Evolutionary conservation across 2,113 vertebrate species (phyloP).

Genomic region (Pontoporia blainvillei): DNA sequence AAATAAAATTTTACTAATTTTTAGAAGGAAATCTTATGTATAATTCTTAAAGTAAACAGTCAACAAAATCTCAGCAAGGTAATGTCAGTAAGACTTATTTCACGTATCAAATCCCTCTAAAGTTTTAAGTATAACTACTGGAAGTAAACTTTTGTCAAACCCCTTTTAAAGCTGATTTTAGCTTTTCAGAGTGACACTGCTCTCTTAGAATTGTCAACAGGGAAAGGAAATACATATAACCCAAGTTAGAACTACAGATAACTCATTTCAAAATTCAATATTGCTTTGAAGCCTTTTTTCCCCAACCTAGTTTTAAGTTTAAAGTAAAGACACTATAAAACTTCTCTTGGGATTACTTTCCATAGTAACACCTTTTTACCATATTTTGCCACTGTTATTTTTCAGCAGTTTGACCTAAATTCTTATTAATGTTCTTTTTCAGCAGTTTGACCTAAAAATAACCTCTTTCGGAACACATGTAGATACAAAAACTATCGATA

Average conservation of each 20-base stretch:
- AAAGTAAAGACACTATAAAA: not conserved
- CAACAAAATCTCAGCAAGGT: not conserved
- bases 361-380: not conserved
- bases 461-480: not conserved
- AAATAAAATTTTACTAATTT: not conserved
- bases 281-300: not conserved
- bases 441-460: not conserved
- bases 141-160: not conserved
- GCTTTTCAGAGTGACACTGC: not conserved
- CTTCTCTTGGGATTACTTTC: not conserved
- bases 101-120: not conserved
- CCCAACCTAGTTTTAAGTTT: not conserved
- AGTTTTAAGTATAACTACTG: not conserved
- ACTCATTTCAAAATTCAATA: not conserved
- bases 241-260: not conserved
- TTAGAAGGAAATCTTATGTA: not conserved
- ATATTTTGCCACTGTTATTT: constrained; percentile 5
- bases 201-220: not conserved
- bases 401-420: constrained; percentile 6
- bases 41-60: not conserved
- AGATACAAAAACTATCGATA: not conserved
- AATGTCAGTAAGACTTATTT: not conserved
- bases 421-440: not conserved
- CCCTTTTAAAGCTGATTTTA: not conserved
- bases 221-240: constrained; percentile 19